Evolutionary conservation across 2,888 invertebrate genomes (phyloP), one percentile per base, ranked within the genome.

Genomic region (Nysson spinosus): DNA sequence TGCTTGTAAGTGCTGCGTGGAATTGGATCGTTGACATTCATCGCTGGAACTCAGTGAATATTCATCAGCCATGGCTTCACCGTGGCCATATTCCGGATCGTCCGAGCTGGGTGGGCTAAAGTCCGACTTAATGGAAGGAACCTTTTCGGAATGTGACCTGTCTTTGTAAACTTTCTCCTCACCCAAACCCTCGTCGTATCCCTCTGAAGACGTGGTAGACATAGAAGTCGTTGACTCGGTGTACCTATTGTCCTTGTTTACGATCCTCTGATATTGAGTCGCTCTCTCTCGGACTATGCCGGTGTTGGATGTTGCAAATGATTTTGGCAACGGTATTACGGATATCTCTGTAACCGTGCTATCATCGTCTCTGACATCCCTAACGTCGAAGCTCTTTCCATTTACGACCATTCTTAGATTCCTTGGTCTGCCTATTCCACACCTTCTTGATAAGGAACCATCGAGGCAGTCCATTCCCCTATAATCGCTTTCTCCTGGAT

Each of bases 151-250:
- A 75, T 90, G 90, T 60, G 90, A 90, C 68, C 90, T 88, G 88
- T 95, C 92, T 88, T 93, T 89, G 86, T 93, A 91, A 81, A 92
- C 91, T 89, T 94, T 90, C 89, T 92, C 92, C 88, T 95, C 91
- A 85, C 93, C 90, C 80, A 90, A 81, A 52, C 90, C 89, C 49
- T 89, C 89, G 72, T 89, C 89, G 66, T 88, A 86, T 2, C 87
- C 87, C 17, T 87, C 87, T 0, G 87, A 85, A 0, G 87, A 87
- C 0, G 86, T 87, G 1, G 87, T 86, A n/a, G 87, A 86, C 84
- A 86, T 83, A 0, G 86, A 85, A 3, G 85, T 85, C 2, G 80
- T 85, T 7, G 85, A 84, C 12, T 87, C 85, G 11, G 79, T 83
- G 55, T 84, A 86, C 19, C 85, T 77, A 22, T 87, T 87, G 64